A percentile compares a stretch with the other conserved stretches of the same genome.
Conservation (phyloP, 2,113 vertebrate genomes). For the Sinocyclocheilus anshuiensis region DNA sequence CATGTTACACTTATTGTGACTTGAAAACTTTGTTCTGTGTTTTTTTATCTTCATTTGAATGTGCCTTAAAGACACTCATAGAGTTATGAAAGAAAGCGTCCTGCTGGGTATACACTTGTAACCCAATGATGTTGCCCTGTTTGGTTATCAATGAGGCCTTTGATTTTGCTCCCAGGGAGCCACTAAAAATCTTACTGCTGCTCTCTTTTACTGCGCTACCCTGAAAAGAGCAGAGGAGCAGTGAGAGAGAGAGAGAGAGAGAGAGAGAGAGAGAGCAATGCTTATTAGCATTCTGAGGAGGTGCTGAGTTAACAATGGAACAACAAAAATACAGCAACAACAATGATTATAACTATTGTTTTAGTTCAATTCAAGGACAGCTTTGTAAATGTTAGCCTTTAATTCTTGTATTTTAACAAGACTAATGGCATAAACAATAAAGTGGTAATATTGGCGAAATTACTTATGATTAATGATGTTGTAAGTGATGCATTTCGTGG, state of each 20-base stretch:
- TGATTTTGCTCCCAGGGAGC: conserved; percentile 71
- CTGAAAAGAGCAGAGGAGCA: conserved; percentile 56
- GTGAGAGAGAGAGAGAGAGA: conserved; percentile 53
- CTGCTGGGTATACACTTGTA: conserved; percentile 68
- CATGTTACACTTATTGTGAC: conserved; percentile 37
- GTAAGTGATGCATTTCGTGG: too few relatives aligned
- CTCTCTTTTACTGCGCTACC: conserved; percentile 56
- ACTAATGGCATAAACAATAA: conserved; percentile 1
- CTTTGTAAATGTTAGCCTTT: neutral
- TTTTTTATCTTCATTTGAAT: conserved; percentile 47
- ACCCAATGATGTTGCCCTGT: conserved; percentile 73
- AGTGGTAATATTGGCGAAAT: neutral
- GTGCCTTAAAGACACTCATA: conserved; percentile 29
- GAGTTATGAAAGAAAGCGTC: conserved; percentile 52
- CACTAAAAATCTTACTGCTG: conserved; percentile 63
- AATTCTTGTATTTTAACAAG: conserved; percentile 3
- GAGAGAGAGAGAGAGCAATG: conserved; percentile 49
- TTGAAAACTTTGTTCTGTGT: conserved; percentile 25
- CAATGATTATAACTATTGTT: conserved; percentile 46
- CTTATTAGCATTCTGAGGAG: conserved; percentile 69
- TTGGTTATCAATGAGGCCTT: conserved; percentile 74
- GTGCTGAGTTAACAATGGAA: conserved; percentile 59
- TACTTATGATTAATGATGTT: too few relatives aligned
- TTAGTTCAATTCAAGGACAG: conserved; percentile 35
- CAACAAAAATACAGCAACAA: neutral